phyloP scores from a whole-genome alignment of 2,888 invertebrate species.

The Criorhina ranunculi region DNA sequence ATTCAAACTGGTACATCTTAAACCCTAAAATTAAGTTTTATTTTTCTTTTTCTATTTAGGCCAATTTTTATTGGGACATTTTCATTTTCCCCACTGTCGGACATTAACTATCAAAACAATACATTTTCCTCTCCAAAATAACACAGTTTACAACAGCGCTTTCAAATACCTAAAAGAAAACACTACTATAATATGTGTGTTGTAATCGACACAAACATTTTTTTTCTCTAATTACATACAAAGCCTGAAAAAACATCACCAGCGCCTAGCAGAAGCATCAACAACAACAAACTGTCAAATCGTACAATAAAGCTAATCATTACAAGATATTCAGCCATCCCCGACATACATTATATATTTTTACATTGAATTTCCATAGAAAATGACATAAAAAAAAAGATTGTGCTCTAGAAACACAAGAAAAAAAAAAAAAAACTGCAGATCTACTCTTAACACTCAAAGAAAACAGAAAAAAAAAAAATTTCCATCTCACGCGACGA shows the following conservation, averaged over 20 bases:
- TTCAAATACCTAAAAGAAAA: slow-evolving; percentile 14
- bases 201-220: slow-evolving; percentile 50
- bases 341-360: slow-evolving; percentile 52
- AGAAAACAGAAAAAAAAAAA: slow-evolving; percentile 17
- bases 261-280: slow-evolving; percentile 30
- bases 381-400: slow-evolving; percentile 37
- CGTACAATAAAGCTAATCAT: slow-evolving; percentile 71
- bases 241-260: slow-evolving; percentile 65
- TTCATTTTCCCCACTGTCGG: background rate
- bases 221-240: slow-evolving; percentile 59
- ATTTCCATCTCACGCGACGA: slow-evolving; percentile 52
- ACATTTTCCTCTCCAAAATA: slow-evolving; percentile 37
- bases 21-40: slow-evolving; percentile 41
- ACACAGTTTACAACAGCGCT: slow-evolving; percentile 30
- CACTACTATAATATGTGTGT: slow-evolving; percentile 20
- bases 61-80: slow-evolving; percentile 34
- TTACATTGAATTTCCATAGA: slow-evolving; percentile 63
- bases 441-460: slow-evolving; percentile 26
- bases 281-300: slow-evolving; percentile 69
- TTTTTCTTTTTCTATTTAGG: slow-evolving; percentile 35
- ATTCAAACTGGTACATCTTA: slow-evolving; percentile 56
- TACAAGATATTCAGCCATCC: slow-evolving; percentile 62
- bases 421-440: slow-evolving; percentile 6
- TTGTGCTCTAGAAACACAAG: slow-evolving; percentile 36
- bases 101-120: slow-evolving; percentile 69